phyloP scores from a whole-genome alignment of 2,888 invertebrate species.

The Lasioglossum lativentre region DNA sequence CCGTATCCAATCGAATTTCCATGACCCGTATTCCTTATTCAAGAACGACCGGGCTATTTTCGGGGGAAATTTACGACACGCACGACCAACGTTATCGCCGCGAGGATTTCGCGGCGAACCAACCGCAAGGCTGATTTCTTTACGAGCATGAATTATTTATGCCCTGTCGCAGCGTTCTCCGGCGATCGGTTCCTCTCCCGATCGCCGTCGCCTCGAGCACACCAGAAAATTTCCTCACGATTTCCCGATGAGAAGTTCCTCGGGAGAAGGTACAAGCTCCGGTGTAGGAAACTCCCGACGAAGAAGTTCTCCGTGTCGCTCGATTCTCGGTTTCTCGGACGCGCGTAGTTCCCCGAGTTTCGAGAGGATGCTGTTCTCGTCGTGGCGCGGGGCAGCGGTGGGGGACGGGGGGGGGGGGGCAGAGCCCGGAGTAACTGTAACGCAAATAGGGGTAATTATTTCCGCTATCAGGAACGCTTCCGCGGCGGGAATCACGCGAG shows the following conservation, averaged over 20 bases:
- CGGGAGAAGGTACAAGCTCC: not conserved
- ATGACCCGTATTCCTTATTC: slow-evolving; percentile 29
- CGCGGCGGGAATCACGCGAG: slow-evolving; percentile 37
- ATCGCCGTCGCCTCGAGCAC: not conserved
- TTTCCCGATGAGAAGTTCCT: not conserved
- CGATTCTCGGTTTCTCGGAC: not conserved
- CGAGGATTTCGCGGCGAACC: slow-evolving; percentile 31
- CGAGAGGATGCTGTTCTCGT: not conserved
- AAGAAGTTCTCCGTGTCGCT: not conserved
- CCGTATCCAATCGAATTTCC: slow-evolving; percentile 45
- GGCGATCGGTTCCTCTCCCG: slow-evolving; percentile 30
- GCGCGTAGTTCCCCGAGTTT: slow-evolving; percentile 4
- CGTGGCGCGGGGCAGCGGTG: not conserved
- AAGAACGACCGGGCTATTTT: slow-evolving; percentile 21
- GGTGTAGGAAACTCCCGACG: not conserved
- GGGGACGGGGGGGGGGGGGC: not conserved
- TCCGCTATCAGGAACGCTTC: slow-evolving; percentile 44
- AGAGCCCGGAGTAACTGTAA: slow-evolving; percentile 19
- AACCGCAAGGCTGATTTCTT: slow-evolving; percentile 43
- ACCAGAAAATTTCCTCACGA: not conserved
- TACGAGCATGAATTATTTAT: slow-evolving; percentile 57
- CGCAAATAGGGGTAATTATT: slow-evolving; percentile 51
- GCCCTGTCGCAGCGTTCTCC: slow-evolving; percentile 36
- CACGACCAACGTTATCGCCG: slow-evolving; percentile 26
- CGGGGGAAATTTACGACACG: slow-evolving; percentile 42